Evolutionary conservation across 2,113 vertebrate species (phyloP), one percentile per base, ranked within the genome.

Genomic region (Cardinalis cardinalis): DNA sequence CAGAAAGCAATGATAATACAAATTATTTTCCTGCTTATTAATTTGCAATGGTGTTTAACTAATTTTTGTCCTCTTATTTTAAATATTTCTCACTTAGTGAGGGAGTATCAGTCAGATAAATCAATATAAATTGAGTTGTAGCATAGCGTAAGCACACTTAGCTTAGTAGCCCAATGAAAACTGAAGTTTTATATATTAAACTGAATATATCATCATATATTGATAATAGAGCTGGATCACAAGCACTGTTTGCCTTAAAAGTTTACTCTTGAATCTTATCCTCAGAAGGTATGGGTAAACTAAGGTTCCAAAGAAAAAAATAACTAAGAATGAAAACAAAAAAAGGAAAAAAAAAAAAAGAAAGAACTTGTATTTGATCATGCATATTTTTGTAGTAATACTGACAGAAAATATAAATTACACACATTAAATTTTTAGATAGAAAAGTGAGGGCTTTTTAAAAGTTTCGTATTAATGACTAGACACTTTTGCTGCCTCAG

Each of bases 331-430:
- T 29, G 3, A 14, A 34, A 8, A 5, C 48, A 21, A 14, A 11
- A 25, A 17, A 15, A 9, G 5, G 6, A 4, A 1, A 12, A 3
- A 8, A 6, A 25, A 12, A 10, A 25, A 7, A 21, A 9, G 4
- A 9, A 10, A 2, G 14, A 3, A 24, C 25, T 1, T 48, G 0
- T 4, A 36, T 58, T 72, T 69, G 2, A 44, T 38, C 2, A 7
- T n/a, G 12, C 5, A 31, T 14, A 32, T 60, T n/a, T 55, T 61
- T 36, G 38, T 15, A 20, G 7, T 34, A 74, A 44, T 43, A 46
- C 15, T 48, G 7, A 40, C 46, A 58, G 3, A 25, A 75, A 88
- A 41, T 32, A 31, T 21, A 66, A 81, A 82, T 18, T 36, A 4
- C 1, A 1, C 19, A 13, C 20, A 4, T 41, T 73, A 56, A 34